Percentiles rank a stretch among this genome's conserved stretches.
These are phyloP conservation scores for Perca flavescens DNA, from an alignment of 2,113 vertebrate genomes.

Conservation along the genomic window DNA sequence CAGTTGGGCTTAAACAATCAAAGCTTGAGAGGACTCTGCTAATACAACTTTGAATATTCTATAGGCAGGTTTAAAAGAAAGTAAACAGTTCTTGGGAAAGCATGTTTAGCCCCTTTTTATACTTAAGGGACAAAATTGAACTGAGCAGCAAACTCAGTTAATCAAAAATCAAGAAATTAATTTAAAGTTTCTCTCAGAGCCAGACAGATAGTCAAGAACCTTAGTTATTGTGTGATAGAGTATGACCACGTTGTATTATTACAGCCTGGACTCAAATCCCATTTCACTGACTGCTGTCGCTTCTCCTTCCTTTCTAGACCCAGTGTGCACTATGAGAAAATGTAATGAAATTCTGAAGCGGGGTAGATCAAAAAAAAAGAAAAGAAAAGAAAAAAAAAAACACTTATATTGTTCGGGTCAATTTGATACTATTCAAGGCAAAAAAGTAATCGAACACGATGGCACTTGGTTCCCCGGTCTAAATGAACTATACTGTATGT, in stretches of 20 bases:
- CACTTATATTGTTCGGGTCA: slow-evolving; percentile 15
- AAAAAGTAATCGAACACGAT: slow-evolving; percentile 27
- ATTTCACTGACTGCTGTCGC: slow-evolving; percentile 43
- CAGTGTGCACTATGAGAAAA: slow-evolving; percentile 27
- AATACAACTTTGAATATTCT: slow-evolving; percentile 46
- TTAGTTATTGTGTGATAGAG: slow-evolving; percentile 37
- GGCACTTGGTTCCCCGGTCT: slow-evolving; percentile 12
- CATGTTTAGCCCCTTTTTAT: slow-evolving; percentile 8
- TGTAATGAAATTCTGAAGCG: slow-evolving; percentile 60
- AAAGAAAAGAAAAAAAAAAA: background rate
- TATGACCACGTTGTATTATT: slow-evolving; percentile 46
- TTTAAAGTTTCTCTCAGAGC: slow-evolving; percentile 13
- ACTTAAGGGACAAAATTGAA: slow-evolving; percentile 4
- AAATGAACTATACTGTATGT: slow-evolving; percentile 34
- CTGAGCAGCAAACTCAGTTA: slow-evolving; percentile 5
- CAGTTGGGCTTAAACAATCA: slow-evolving; percentile 42
- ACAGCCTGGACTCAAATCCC: slow-evolving; percentile 51
- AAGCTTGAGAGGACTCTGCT: slow-evolving; percentile 37
- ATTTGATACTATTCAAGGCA: slow-evolving; percentile 28
- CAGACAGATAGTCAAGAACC: background rate
- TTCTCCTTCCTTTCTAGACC: slow-evolving; percentile 48
- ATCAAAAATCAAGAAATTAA: slow-evolving; percentile 25
- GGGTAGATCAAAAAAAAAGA: background rate
- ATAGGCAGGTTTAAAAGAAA: slow-evolving; percentile 25
- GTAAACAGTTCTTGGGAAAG: slow-evolving; percentile 48